These are phyloP conservation scores for Pelobates cultripes DNA, from an alignment of 2,797 vertebrate genomes.

Conservation along the genomic window DNA sequence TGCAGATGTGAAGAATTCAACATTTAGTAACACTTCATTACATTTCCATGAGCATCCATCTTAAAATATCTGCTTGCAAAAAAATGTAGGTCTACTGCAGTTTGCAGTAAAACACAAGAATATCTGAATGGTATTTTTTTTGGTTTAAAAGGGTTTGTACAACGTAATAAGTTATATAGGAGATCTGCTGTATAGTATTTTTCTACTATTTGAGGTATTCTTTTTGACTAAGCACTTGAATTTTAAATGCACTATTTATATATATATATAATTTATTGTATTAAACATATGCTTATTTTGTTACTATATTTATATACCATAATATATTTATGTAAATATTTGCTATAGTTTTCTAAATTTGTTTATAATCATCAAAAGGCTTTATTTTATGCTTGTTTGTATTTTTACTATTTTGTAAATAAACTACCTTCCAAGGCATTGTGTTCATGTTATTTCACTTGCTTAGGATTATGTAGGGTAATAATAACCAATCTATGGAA, in stretches of 20 bases:
- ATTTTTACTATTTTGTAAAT: constrained; percentile 51
- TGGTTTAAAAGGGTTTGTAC: background rate
- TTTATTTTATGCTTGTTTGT: constrained; percentile 17
- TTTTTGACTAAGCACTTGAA: constrained; percentile 71
- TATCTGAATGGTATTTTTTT: background rate
- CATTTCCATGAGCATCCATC: too few species aligned
- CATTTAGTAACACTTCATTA: too few species aligned
- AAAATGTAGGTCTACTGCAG: background rate
- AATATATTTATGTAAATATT: constrained; percentile 73
- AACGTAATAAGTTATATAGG: background rate
- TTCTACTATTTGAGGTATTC: constrained; percentile 38
- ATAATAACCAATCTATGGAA: too few species aligned
- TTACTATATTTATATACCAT: constrained; percentile 76
- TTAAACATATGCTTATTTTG: constrained; percentile 71
- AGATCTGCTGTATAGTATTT: background rate
- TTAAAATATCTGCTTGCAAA: background rate
- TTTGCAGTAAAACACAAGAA: background rate
- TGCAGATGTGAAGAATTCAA: too few species aligned
- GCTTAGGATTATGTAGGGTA: too few species aligned
- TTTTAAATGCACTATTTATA: constrained; percentile 73
- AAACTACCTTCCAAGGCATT: constrained; percentile 19
- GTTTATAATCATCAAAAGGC: constrained; percentile 15
- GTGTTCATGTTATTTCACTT: too few species aligned
- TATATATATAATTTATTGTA: constrained; percentile 79
- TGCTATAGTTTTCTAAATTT: constrained; percentile 44